Conservation (phyloP, 2,797 vertebrate species). For the Aotus griseimembra region DNA sequence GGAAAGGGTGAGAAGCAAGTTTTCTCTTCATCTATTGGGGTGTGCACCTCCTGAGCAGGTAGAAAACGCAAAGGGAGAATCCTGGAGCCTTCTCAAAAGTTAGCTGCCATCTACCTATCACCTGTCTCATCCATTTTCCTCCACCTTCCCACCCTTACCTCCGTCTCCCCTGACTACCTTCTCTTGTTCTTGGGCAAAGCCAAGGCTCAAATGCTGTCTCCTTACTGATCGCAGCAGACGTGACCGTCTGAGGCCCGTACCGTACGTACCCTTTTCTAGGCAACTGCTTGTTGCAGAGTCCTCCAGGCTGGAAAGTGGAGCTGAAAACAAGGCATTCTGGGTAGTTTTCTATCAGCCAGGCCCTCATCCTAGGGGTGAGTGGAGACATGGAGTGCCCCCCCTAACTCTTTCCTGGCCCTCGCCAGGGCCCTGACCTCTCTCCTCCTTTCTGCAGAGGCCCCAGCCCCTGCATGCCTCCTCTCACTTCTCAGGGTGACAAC, state of each 20-base stretch:
- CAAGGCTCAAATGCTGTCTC: neutral
- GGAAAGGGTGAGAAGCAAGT: neutral
- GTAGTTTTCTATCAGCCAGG: constrained; percentile 25
- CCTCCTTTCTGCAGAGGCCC: constrained; percentile 50
- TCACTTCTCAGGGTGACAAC: constrained; percentile 59
- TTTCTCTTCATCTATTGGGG: neutral
- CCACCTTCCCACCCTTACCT: neutral
- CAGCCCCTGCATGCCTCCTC: neutral
- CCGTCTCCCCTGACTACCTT: neutral
- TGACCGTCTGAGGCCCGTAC: neutral
- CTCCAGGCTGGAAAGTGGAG: neutral
- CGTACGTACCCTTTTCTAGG: neutral
- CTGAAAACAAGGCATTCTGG: constrained; percentile 39
- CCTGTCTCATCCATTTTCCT: neutral
- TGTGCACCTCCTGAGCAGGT: neutral
- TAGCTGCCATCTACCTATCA: neutral
- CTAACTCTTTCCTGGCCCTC: constrained; percentile 30
- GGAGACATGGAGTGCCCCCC: neutral
- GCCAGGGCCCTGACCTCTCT: constrained; percentile 34
- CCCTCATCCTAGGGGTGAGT: constrained; percentile 43
- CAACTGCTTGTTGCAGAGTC: neutral
- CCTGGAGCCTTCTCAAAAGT: neutral
- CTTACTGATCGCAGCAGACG: neutral
- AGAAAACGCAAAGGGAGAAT: neutral
- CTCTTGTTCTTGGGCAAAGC: neutral